Base-by-base conservation (phyloP, 2,797 vertebrate genomes). In the Spatula clypeata region DNA sequence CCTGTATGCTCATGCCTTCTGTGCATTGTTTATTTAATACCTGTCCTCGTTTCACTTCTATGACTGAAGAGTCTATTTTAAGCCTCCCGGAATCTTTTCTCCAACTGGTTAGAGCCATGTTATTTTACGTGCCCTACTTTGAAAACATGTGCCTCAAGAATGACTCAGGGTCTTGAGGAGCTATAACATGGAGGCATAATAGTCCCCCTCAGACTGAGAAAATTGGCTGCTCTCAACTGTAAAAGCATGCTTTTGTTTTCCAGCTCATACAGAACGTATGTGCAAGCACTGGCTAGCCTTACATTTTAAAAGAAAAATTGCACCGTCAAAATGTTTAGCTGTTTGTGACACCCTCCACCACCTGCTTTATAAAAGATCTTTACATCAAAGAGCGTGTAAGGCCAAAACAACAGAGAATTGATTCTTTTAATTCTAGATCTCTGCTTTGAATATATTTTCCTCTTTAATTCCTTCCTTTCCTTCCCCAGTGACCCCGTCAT, bases 11-110 rank as follows among this genome's bases (percentile, higher is more conserved):
- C n/a, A 12, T 76, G 60, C 75, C 49, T 92, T 77, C 90, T 82
- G 71, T 57, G 79, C 72, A 15, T 83, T 92, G 77, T 96, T 97
- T 92, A 94, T 87, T 95, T 94, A 79, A 90, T 88, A 94, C 91
- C 66, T 84, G 92, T 32, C 84, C 91, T 92, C 61, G 11, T 73
- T 94, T 86, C 75, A 66, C 58, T 69, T 74, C 73, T 81, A 45
- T 49, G 73, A 55, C 72, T 86, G 31, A 69, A 73, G 45, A 29
- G 62, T 45, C 84, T 95, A 82, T 92, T 97, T 93, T 77, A 51
- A 44, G 67, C 64, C 79, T 58, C 83, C 76, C 77, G 13, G 75
- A 86, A 93, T 71, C 64, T 95, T 76, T 51, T 66, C 81, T 88
- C 58, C 31, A 27, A 66, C 76, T 71, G 73, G 31, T 77, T 88